phyloP scores from a whole-genome alignment of 2,888 invertebrate species.

The Parnassius mnemosyne region DNA sequence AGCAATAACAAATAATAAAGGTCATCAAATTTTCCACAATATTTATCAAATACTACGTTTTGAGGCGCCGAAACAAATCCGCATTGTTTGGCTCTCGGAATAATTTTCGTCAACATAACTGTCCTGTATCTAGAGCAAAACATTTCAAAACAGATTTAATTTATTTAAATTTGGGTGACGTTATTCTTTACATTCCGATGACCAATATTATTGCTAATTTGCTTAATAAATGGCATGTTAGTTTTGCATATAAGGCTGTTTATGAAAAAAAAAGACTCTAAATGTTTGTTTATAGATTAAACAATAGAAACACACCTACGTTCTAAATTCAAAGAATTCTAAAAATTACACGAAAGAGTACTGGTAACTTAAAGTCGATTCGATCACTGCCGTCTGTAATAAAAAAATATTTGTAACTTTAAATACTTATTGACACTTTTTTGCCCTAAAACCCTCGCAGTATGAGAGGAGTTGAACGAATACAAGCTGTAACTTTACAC shows the following conservation, averaged over 20 bases:
- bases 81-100: slow-evolving; percentile 4
- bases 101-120: slow-evolving; percentile 35
- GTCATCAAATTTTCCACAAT: slow-evolving; percentile 16
- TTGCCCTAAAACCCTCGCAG: no score
- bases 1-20: slow-evolving; percentile 9
- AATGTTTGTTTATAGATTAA: slow-evolving; percentile 9
- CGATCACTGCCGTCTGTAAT: no score
- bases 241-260: slow-evolving; percentile 13
- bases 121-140: slow-evolving; percentile 51
- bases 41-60: background rate
- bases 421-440: no score
- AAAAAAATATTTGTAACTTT: no score
- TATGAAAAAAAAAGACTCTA: slow-evolving; percentile 10
- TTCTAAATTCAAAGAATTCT: no score
- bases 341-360: no score
- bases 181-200: slow-evolving; percentile 42
- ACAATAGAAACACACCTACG: background rate
- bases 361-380: no score
- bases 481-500: no score
- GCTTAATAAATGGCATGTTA: slow-evolving; percentile 14
- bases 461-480: no score
- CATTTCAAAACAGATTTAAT: slow-evolving; percentile 49
- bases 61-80: background rate
- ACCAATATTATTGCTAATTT: slow-evolving; percentile 22
- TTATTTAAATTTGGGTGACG: slow-evolving; percentile 36